phyloP scores from a whole-genome alignment of 2,113 vertebrate species.

The Anguilla japonica region DNA sequence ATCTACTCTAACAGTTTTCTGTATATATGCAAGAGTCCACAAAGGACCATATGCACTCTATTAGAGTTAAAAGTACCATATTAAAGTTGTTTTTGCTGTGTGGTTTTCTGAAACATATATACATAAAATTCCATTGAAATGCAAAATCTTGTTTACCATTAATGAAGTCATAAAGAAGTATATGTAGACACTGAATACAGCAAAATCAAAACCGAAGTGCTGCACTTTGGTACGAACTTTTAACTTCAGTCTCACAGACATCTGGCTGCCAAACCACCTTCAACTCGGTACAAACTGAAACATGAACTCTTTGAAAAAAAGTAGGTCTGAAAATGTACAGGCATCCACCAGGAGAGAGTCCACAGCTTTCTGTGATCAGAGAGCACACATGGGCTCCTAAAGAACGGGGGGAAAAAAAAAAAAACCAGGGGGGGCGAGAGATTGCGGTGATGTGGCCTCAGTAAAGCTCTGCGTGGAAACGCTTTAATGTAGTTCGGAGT shows the following conservation, averaged over 20 bases:
- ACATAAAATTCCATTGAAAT: background rate
- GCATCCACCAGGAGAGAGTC: constrained; percentile 58
- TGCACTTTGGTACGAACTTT: background rate
- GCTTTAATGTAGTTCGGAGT: constrained; percentile 33
- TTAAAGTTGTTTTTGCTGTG: background rate
- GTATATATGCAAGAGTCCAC: too few species aligned
- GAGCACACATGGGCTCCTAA: constrained; percentile 41
- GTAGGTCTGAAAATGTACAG: constrained; percentile 40
- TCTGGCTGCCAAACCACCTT: background rate
- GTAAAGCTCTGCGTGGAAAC: constrained; percentile 34
- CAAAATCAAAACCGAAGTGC: background rate
- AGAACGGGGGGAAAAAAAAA: constrained; percentile 54
- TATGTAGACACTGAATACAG: background rate
- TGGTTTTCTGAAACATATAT: too few species aligned
- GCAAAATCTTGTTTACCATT: background rate
- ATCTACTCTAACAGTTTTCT: too few species aligned
- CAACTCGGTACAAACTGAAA: background rate
- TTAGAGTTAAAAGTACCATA: too few species aligned
- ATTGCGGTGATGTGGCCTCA: constrained; percentile 47
- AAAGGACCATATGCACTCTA: too few species aligned
- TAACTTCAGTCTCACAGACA: background rate
- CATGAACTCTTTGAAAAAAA: constrained; percentile 56
- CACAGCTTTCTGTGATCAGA: constrained; percentile 61
- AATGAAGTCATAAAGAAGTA: background rate
- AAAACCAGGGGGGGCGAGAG: constrained; percentile 38